These are phyloP conservation scores for Coregonus clupeaformis DNA, from an alignment of 2,113 vertebrate species.

Conservation along the genomic window DNA sequence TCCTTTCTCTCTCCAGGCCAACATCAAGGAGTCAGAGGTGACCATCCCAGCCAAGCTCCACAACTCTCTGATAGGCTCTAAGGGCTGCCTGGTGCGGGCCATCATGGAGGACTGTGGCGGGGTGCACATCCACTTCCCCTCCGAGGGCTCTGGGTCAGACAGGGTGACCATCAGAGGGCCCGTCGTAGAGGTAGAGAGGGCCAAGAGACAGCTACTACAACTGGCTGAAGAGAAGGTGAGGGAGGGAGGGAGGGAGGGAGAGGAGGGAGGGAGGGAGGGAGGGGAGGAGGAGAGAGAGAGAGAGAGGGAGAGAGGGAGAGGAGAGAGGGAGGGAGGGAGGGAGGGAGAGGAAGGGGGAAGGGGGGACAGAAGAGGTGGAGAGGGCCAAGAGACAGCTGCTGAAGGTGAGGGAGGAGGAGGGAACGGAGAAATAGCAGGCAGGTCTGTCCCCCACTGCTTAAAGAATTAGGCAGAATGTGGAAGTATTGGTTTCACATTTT, in stretches of 20 bases:
- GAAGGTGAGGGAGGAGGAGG: constrained; percentile 62
- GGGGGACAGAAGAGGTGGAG: constrained; percentile 80
- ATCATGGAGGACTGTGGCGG: constrained; percentile 84
- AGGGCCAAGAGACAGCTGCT: constrained; percentile 78
- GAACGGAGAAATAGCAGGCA: no score
- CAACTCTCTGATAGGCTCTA: constrained; percentile 82
- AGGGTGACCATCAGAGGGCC: constrained; percentile 78
- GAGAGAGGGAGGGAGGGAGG: constrained; percentile 73
- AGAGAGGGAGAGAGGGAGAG: constrained; percentile 59
- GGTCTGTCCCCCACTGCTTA: not conserved
- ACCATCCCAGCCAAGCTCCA: constrained; percentile 79
- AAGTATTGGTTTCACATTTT: no score
- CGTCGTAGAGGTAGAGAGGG: constrained; percentile 74
- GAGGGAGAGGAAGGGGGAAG: no score
- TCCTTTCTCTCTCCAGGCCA: constrained; percentile 61
- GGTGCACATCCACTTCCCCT: constrained; percentile 82
- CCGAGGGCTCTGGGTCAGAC: constrained; percentile 74
- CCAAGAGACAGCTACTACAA: constrained; percentile 77
- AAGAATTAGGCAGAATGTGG: no score
- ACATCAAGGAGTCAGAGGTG: constrained; percentile 79
- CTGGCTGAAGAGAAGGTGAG: constrained; percentile 80
- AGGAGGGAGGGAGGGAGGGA: constrained; percentile 67
- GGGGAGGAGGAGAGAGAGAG: constrained; percentile 82
- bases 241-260: no score
- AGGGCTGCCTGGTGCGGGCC: constrained; percentile 80